phyloP scores from a whole-genome alignment of 2,797 vertebrate genomes.

The Peromyscus attwateri region DNA sequence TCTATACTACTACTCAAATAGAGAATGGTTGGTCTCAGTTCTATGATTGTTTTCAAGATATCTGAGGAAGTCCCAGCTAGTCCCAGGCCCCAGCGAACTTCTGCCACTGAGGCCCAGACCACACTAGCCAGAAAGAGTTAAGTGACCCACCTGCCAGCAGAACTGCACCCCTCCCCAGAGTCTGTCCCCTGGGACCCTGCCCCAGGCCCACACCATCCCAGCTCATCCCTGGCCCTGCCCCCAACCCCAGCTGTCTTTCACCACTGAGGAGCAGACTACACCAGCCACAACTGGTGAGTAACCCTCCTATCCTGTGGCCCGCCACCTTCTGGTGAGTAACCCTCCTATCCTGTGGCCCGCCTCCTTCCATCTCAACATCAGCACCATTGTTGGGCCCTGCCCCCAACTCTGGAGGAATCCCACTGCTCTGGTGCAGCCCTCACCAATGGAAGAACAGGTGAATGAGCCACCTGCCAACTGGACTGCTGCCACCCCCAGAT shows the following conservation, averaged over 20 bases:
- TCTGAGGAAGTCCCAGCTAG: background rate
- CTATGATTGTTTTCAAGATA: conserved; percentile 55
- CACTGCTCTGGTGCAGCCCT: background rate
- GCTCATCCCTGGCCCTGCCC: background rate
- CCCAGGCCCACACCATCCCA: background rate
- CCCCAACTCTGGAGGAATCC: background rate
- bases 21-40: background rate
- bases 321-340: background rate
- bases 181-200: background rate
- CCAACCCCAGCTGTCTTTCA: background rate
- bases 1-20: conserved; percentile 13
- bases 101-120: background rate
- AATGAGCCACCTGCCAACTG: background rate
- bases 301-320: background rate
- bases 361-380: background rate
- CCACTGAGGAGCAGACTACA: background rate
- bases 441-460: background rate
- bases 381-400: background rate
- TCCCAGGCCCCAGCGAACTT: background rate
- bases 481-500: background rate
- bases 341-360: background rate
- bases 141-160: background rate
- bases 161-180: background rate
- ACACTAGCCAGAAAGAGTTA: background rate
- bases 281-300: background rate